Evolutionary conservation across 2,888 invertebrate genomes (phyloP).

Genomic region (Ernsta delagoae): DNA sequence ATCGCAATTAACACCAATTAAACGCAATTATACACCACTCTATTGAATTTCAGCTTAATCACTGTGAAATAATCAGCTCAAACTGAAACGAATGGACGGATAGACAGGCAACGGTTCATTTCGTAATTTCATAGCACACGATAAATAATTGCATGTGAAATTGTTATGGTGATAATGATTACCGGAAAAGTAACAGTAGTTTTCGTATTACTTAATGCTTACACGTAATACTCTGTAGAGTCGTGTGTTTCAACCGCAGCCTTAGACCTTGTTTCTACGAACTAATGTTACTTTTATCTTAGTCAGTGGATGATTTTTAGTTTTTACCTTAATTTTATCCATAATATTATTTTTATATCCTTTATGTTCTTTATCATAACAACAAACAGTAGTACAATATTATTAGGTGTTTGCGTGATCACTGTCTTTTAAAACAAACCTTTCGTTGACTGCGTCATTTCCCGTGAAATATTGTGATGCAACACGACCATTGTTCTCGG

Average conservation of each 20-base stretch:
- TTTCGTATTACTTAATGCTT: conserved; percentile 2
- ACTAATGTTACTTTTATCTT: too few relatives aligned
- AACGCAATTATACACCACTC: conserved; percentile 1
- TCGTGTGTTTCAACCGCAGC: conserved; percentile 1
- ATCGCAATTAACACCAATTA: not conserved
- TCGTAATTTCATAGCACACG: not conserved
- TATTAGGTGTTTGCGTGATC: not conserved
- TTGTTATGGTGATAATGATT: conserved; percentile 10
- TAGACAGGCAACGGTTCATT: not conserved
- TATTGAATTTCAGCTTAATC: conserved; percentile 14
- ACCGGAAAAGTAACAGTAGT: conserved; percentile 16
- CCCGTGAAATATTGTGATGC: conserved; percentile 27
- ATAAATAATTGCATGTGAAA: conserved; percentile 1
- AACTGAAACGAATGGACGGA: conserved; percentile 2
- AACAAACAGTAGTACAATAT: not conserved
- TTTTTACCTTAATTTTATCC: too few relatives aligned
- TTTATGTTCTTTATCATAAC: too few relatives aligned
- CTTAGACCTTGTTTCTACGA: too few relatives aligned
- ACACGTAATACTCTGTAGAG: not conserved
- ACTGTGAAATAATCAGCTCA: not conserved
- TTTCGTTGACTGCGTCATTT: conserved; percentile 14
- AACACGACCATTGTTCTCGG: conserved; percentile 23
- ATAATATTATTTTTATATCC: too few relatives aligned
- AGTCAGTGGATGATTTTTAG: too few relatives aligned
- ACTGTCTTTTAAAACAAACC: conserved; percentile 1